phyloP scores from a whole-genome alignment of 2,113 vertebrate species.

The Manacus vitellinus region DNA sequence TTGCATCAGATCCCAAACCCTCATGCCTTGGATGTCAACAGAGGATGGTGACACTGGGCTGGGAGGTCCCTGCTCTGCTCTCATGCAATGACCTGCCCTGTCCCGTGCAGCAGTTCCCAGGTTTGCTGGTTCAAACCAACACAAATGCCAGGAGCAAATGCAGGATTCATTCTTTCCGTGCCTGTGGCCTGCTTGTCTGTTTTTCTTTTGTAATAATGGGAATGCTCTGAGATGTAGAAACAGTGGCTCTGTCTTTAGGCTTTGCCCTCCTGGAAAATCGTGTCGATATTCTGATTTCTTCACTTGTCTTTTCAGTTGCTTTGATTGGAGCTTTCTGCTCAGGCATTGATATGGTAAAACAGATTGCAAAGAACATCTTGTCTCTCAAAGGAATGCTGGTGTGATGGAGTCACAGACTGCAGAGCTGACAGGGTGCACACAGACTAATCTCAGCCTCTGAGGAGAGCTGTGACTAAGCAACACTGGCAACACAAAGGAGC shows the following conservation, averaged over 20 bases:
- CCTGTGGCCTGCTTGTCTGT: neutral
- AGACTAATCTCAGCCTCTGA: neutral
- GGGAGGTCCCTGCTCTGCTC: neutral
- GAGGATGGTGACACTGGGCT: neutral
- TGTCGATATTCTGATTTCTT: neutral
- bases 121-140: neutral
- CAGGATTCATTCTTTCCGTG: neutral
- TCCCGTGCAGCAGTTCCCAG: neutral
- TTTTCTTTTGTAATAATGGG: neutral
- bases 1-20: neutral
- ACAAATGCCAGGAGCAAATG: neutral
- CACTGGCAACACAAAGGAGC: neutral
- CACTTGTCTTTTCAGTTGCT: neutral
- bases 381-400: neutral
- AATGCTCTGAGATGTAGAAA: neutral
- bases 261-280: neutral
- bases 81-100: neutral
- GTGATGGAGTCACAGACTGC: neutral
- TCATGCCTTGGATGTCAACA: neutral
- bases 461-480: neutral
- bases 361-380: neutral
- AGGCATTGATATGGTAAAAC: neutral
- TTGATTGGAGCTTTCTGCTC: neutral
- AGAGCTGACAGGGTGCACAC: neutral
- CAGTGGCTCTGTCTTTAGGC: neutral